phyloP scores from a whole-genome alignment of 2,888 invertebrate species.

The Deroplatys truncata region DNA sequence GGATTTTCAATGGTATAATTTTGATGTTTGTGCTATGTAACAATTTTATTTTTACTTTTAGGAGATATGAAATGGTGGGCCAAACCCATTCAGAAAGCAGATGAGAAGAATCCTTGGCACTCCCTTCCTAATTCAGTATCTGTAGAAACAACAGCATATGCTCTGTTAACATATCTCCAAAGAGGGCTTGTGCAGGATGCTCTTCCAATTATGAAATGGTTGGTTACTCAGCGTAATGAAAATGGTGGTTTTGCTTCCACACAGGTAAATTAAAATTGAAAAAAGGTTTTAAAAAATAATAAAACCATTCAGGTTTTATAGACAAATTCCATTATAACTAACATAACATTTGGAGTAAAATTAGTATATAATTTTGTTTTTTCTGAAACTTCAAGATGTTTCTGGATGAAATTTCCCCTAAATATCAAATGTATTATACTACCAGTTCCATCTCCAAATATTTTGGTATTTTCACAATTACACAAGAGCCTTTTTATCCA shows the following conservation, averaged over 20 bases:
- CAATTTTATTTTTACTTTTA: slow-evolving; percentile 30
- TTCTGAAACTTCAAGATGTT: too few species aligned
- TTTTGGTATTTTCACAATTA: too few species aligned
- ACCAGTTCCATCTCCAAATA: too few species aligned
- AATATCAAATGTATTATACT: too few species aligned
- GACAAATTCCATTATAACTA: not conserved
- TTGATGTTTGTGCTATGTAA: not conserved
- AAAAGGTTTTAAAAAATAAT: not conserved
- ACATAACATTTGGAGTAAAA: too few species aligned
- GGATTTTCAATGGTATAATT: not conserved
- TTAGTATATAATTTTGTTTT: too few species aligned
- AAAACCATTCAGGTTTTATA: too few species aligned
- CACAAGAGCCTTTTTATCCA: too few species aligned
- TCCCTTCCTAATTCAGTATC: slow-evolving; percentile 65
- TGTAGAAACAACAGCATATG: slow-evolving; percentile 87
- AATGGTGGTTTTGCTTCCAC: slow-evolving; percentile 70
- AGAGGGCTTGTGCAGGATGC: slow-evolving; percentile 50
- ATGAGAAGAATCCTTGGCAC: slow-evolving; percentile 62
- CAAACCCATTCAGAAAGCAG: slow-evolving; percentile 52
- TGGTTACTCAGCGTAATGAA: slow-evolving; percentile 64
- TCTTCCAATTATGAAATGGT: slow-evolving; percentile 67
- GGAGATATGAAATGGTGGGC: slow-evolving; percentile 78
- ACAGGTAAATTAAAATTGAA: slow-evolving; percentile 46
- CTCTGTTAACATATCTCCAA: slow-evolving; percentile 63
- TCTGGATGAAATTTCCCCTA: too few species aligned